phyloP scores from a whole-genome alignment of 2,797 vertebrate genomes.

The Enteromius paludinosus region DNA sequence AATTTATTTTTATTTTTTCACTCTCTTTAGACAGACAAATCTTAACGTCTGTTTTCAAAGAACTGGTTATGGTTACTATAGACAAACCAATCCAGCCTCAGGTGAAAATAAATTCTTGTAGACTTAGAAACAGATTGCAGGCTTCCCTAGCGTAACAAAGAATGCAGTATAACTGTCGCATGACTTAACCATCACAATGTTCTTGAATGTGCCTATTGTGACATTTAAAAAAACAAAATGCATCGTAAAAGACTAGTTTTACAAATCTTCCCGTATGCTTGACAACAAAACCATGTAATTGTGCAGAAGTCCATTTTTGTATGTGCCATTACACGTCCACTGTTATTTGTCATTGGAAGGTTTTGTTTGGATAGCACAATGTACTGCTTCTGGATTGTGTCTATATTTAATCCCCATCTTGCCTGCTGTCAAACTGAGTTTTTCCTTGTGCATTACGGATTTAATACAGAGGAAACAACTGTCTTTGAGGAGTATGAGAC shows the following conservation, averaged over 20 bases:
- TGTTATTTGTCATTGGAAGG: constrained; percentile 31
- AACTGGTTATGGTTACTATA: background rate
- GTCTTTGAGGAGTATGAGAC: constrained; percentile 52
- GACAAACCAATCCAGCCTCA: constrained; percentile 13
- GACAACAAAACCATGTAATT: constrained; percentile 10
- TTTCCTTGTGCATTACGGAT: constrained; percentile 68
- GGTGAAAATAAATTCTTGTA: constrained; percentile 22
- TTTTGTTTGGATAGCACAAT: constrained; percentile 19
- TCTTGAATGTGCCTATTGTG: constrained; percentile 5
- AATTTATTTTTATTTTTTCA: too few species aligned
- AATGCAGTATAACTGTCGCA: background rate
- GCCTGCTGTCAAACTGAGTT: constrained; percentile 62
- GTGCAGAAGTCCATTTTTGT: constrained; percentile 11
- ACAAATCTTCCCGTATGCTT: background rate
- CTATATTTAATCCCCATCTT: constrained; percentile 66
- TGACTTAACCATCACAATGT: constrained; percentile 7
- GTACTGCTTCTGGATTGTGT: constrained; percentile 33
- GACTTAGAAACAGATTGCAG: background rate
- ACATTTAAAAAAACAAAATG: background rate
- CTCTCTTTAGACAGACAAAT: background rate
- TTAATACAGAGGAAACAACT: constrained; percentile 67
- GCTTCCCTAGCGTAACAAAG: constrained; percentile 24
- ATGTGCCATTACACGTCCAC: constrained; percentile 49
- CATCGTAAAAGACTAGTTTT: background rate
- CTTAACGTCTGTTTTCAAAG: background rate